Conservation (phyloP, 1,140 invertebrate genomes). For the Tetramorium parvispinum region DNA sequence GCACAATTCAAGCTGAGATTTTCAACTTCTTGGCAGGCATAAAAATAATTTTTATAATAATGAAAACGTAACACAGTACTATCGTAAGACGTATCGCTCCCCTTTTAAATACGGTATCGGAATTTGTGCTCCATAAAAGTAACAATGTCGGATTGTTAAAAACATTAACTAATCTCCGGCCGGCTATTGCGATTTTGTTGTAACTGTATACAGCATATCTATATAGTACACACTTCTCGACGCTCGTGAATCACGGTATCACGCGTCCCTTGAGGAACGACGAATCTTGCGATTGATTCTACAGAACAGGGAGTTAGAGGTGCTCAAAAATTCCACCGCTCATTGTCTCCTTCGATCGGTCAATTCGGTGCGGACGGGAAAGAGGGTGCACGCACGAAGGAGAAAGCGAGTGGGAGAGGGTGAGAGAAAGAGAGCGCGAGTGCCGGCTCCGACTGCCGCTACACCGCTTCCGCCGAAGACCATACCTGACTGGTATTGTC, state of each 20-base stretch:
- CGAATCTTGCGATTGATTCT: neutral
- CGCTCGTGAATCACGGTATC: neutral
- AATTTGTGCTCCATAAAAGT: neutral
- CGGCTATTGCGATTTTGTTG: neutral
- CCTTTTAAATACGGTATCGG: neutral
- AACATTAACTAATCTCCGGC: neutral
- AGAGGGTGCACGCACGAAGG: conserved; percentile 1
- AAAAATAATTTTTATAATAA: neutral
- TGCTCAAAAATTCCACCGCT: conserved; percentile 1
- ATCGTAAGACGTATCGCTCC: neutral
- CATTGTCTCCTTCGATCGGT: conserved; percentile 55
- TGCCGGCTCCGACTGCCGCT: conserved; percentile 58
- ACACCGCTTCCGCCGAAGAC: conserved; percentile 15
- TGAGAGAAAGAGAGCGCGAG: neutral
- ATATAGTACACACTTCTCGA: neutral
- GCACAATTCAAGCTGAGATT: neutral
- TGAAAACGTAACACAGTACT: neutral
- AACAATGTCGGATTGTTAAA: neutral
- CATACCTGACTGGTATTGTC: conserved; percentile 82
- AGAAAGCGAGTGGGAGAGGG: neutral
- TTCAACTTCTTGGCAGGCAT: too few relatives aligned
- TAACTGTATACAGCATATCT: neutral
- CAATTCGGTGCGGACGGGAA: neutral
- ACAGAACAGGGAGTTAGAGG: neutral
- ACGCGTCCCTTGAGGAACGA: neutral